Evolutionary conservation across 2,888 invertebrate genomes (phyloP).

Genomic region (Noctua pronuba): DNA sequence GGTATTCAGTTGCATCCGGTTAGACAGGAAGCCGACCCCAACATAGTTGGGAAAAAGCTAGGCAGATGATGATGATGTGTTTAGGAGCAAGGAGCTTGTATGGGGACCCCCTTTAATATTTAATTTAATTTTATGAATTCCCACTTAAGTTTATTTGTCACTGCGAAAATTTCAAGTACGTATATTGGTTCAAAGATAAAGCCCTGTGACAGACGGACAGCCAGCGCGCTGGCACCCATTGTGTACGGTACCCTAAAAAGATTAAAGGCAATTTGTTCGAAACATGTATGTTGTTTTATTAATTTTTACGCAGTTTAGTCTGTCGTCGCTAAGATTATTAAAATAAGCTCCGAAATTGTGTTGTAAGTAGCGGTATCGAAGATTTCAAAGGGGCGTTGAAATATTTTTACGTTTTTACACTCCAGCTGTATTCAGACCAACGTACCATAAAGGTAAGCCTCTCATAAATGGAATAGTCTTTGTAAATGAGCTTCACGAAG

Average conservation of each 20-base stretch:
- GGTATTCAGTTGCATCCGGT: too few relatives aligned
- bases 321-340: constrained; percentile 14
- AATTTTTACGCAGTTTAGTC: constrained; percentile 33
- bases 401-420: background rate
- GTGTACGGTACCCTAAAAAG: background rate
- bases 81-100: too few relatives aligned
- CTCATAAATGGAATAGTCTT: background rate
- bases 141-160: background rate
- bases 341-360: constrained; percentile 30
- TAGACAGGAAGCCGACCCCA: too few relatives aligned
- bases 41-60: too few relatives aligned
- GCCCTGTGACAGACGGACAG: background rate
- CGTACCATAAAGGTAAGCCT: background rate
- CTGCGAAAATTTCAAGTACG: background rate
- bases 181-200: background rate
- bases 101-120: background rate
- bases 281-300: constrained; percentile 43
- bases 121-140: background rate
- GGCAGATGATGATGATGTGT: too few relatives aligned
- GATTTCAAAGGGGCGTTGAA: constrained; percentile 36
- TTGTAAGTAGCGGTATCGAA: constrained; percentile 7
- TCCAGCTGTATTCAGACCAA: background rate
- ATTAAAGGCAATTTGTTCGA: constrained; percentile 6
- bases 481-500: background rate
- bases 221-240: background rate